A percentile compares a stretch with the other conserved stretches of the same genome.
phyloP scores from a whole-genome alignment of 2,113 vertebrate genomes.

The Crotalus tigris region DNA sequence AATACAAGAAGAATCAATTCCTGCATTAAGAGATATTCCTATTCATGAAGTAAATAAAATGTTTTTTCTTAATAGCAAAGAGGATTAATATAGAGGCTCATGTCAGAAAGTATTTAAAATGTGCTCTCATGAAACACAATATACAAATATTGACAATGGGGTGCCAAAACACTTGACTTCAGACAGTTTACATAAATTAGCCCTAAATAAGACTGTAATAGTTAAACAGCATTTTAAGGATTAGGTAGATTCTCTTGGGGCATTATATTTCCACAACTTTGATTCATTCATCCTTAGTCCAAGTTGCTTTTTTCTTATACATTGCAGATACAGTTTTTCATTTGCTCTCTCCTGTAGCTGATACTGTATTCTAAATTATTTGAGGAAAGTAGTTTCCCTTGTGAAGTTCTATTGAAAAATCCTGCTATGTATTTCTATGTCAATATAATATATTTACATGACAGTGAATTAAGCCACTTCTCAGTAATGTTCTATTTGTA shows the following conservation, averaged over 20 bases:
- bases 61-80: slow-evolving; percentile 75
- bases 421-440: neutral
- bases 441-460: neutral
- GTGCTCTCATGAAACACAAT: neutral
- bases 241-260: neutral
- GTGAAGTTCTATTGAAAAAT: neutral
- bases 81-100: slow-evolving; percentile 40
- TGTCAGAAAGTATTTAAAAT: neutral
- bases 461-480: neutral
- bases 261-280: neutral
- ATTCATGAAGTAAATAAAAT: slow-evolving; percentile 88
- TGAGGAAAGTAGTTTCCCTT: neutral
- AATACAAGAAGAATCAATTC: slow-evolving; percentile 76
- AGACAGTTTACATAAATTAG: neutral
- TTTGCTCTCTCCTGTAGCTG: neutral
- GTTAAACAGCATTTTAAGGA: neutral
- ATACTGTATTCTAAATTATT: neutral
- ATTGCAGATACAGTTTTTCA: neutral
- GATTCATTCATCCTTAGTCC: neutral
- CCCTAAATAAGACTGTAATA: neutral
- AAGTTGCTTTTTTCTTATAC: neutral
- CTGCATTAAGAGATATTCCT: slow-evolving; percentile 81
- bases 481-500: neutral
- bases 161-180: neutral
- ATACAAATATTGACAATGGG: neutral